Conservation (phyloP, 2,113 vertebrate species). For the Corythornis vintsioides region DNA sequence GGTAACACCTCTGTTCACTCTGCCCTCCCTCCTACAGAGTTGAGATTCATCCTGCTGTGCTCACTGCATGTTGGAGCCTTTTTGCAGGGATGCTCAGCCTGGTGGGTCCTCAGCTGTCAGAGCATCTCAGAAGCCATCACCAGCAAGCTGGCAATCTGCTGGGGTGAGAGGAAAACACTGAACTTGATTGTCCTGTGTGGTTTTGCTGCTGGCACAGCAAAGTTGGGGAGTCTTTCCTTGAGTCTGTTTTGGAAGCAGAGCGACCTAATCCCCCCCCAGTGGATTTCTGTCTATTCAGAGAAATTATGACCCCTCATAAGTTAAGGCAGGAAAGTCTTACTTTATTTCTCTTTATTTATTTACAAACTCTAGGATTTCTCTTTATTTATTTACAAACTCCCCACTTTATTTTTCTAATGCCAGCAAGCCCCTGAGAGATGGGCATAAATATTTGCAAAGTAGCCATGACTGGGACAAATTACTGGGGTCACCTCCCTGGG, state of each 20-base stretch:
- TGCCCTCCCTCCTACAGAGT: not conserved
- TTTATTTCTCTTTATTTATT: too few species aligned
- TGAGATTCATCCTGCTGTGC: rapidly evolving
- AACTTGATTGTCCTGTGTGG: not conserved
- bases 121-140: not conserved
- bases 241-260: not conserved
- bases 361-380: too few species aligned
- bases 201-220: not conserved
- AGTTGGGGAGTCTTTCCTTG: not conserved
- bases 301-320: not conserved
- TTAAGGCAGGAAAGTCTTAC: not conserved
- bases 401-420: not conserved
- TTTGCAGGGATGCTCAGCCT: not conserved
- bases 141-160: not conserved
- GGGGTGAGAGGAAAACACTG: not conserved
- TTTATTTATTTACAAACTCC: too few species aligned
- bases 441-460: not conserved
- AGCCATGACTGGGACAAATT: not conserved
- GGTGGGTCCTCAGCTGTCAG: not conserved
- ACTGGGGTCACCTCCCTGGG: not conserved
- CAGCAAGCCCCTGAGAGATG: not conserved
- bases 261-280: not conserved
- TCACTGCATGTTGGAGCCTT: not conserved
- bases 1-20: not conserved
- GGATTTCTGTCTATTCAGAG: not conserved